These are phyloP conservation scores for Drosophila kambysellisi DNA, from an alignment of 2,888 invertebrate genomes.

Conservation along the genomic window DNA sequence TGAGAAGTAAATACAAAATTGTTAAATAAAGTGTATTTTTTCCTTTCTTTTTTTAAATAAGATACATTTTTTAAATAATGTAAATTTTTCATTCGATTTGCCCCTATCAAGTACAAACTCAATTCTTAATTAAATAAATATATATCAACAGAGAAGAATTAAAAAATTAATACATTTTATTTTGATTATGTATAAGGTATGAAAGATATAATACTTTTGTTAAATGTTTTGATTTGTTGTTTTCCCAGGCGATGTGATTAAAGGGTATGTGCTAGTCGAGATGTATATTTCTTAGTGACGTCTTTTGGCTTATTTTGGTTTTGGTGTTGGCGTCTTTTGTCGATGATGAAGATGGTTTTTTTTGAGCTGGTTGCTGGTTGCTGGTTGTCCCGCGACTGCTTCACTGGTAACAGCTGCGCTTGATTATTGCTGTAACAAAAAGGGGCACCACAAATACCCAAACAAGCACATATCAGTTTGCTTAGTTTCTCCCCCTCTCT, in stretches of 20 bases:
- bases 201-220: too few species aligned
- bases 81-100: too few species aligned
- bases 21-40: too few species aligned
- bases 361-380: slow-evolving; percentile 11
- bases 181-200: too few species aligned
- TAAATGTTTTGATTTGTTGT: not conserved
- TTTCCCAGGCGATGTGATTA: not conserved
- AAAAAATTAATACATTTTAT: too few species aligned
- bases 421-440: slow-evolving; percentile 53
- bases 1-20: too few species aligned
- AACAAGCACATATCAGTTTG: slow-evolving; percentile 31
- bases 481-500: slow-evolving; percentile 33
- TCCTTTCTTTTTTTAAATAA: too few species aligned
- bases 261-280: slow-evolving; percentile 3
- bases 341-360: slow-evolving; percentile 9
- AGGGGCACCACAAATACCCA: slow-evolving; percentile 14
- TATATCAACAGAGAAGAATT: too few species aligned
- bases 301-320: not conserved
- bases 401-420: slow-evolving; percentile 58
- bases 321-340: slow-evolving; percentile 18
- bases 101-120: too few species aligned
- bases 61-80: too few species aligned
- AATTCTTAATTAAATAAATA: too few species aligned
- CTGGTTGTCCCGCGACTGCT: slow-evolving; percentile 22
- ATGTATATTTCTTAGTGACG: not conserved